phyloP scores from a whole-genome alignment of 1,140 invertebrate species.

The Arion vulgaris region DNA sequence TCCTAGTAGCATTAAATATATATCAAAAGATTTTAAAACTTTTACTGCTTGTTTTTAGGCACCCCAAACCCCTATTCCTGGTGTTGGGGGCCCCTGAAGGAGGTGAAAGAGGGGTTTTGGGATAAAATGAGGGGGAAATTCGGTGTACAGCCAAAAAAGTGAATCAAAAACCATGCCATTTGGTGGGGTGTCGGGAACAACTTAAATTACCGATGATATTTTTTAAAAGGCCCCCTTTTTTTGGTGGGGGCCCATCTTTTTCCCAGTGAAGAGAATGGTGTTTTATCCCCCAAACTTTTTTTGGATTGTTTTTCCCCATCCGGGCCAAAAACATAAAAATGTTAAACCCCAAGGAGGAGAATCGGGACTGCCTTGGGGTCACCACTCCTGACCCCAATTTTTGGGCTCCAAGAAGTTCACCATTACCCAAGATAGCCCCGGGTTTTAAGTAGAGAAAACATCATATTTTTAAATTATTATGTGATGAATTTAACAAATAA shows the following conservation, averaged over 20 bases:
- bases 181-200: slow-evolving; percentile 39
- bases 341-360: slow-evolving; percentile 80
- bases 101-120: not conserved
- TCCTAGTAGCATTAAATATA: not conserved
- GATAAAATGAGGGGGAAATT: not conserved
- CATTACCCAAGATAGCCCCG: slow-evolving; percentile 57
- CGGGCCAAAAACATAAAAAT: slow-evolving; percentile 77
- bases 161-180: slow-evolving; percentile 47
- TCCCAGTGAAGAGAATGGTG: slow-evolving; percentile 50
- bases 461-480: too few relatives aligned
- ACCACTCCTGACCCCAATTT: slow-evolving; percentile 83
- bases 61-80: not conserved
- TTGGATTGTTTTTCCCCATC: slow-evolving; percentile 49
- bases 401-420: slow-evolving; percentile 80
- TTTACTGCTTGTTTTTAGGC: not conserved
- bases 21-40: not conserved
- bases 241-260: slow-evolving; percentile 50
- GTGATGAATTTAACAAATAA: too few relatives aligned
- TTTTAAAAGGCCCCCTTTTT: slow-evolving; percentile 53
- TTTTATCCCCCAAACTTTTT: slow-evolving; percentile 36
- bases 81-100: not conserved
- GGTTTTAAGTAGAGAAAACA: slow-evolving; percentile 17
- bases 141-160: slow-evolving; percentile 57
- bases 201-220: slow-evolving; percentile 55
- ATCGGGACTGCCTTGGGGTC: slow-evolving; percentile 76